Evolutionary conservation across 2,888 invertebrate species (phyloP).

Genomic region (Oxytorus armatus): DNA sequence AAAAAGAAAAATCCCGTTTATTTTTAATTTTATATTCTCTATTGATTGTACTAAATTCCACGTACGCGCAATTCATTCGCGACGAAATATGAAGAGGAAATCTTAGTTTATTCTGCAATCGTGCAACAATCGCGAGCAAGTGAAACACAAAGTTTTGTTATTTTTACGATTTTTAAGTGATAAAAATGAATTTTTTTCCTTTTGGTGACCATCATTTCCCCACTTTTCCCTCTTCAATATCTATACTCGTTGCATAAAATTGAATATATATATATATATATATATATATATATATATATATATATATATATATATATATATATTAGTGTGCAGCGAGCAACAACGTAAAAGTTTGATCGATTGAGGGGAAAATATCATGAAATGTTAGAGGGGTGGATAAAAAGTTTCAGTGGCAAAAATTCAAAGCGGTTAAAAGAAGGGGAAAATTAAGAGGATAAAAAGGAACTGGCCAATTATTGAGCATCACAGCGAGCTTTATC

Average conservation of each 20-base stretch:
- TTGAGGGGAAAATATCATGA: conserved; percentile 4
- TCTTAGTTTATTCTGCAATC: too few relatives aligned
- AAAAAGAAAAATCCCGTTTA: too few relatives aligned
- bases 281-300: neutral
- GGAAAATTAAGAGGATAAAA: conserved; percentile 7
- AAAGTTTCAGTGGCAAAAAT: conserved; percentile 28
- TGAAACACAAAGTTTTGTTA: too few relatives aligned
- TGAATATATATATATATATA: neutral
- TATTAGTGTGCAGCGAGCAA: neutral
- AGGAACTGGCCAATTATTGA: conserved; percentile 51
- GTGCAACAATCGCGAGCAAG: too few relatives aligned
- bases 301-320: neutral
- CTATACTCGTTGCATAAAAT: too few relatives aligned
- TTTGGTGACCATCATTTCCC: too few relatives aligned
- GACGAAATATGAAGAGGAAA: too few relatives aligned
- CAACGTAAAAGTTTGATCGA: conserved; percentile 25
- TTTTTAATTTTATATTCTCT: too few relatives aligned
- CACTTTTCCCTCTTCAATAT: too few relatives aligned
- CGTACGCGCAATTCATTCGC: too few relatives aligned
- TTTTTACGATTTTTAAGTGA: too few relatives aligned
- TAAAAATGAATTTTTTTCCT: neutral
- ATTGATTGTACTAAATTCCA: too few relatives aligned
- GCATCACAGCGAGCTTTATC: conserved; percentile 43
- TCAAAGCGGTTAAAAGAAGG: conserved; percentile 1
- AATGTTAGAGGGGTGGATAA: neutral